phyloP scores from a whole-genome alignment of 2,113 vertebrate species.

The Halcyon malimbica region DNA sequence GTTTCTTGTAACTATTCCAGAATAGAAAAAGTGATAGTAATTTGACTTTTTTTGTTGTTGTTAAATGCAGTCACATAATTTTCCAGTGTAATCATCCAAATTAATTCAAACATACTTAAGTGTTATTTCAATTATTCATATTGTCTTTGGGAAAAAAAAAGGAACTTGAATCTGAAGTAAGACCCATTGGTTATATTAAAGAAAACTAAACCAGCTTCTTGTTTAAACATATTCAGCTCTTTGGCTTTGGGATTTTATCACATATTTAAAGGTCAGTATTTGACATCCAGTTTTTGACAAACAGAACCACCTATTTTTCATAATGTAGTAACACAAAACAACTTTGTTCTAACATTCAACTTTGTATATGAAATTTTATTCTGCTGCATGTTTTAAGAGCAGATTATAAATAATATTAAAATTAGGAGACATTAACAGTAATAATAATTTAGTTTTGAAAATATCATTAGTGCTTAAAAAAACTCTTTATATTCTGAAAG shows the following conservation, averaged over 20 bases:
- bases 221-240: background rate
- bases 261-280: background rate
- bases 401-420: background rate
- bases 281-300: background rate
- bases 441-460: background rate
- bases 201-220: background rate
- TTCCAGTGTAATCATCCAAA: background rate
- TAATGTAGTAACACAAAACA: background rate
- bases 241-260: background rate
- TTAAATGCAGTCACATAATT: background rate
- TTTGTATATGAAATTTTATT: background rate
- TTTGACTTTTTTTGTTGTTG: background rate
- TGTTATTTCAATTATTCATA: background rate
- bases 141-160: background rate
- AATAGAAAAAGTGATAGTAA: background rate
- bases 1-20: background rate
- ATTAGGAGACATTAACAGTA: background rate
- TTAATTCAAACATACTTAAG: background rate
- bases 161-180: background rate
- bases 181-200: background rate
- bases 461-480: background rate
- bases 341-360: background rate
- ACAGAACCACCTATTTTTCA: background rate
- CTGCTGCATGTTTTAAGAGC: background rate
- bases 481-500: rapidly evolving